phyloP scores from a whole-genome alignment of 2,888 invertebrate genomes.

The Meghimatium bilineatum region DNA sequence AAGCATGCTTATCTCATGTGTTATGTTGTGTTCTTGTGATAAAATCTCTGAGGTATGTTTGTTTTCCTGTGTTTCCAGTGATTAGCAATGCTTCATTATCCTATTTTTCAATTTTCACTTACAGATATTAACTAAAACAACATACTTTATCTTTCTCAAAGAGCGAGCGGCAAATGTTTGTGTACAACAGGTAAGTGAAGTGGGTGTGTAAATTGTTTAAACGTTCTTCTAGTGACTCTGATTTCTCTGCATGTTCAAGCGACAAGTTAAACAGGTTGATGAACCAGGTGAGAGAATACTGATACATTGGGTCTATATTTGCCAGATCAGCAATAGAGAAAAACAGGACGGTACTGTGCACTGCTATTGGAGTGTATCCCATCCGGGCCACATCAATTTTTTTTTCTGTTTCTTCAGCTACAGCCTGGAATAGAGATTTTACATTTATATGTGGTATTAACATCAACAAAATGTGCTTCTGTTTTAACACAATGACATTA shows the following conservation, averaged over 20 bases:
- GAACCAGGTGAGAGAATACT: constrained; percentile 79
- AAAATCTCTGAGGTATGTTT: no score
- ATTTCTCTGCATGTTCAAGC: constrained; percentile 78
- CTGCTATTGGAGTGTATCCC: constrained; percentile 78
- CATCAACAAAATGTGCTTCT: no score
- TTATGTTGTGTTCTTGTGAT: no score
- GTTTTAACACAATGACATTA: no score
- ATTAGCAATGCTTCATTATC: no score
- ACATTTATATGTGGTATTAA: neutral
- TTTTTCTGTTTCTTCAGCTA: constrained; percentile 78
- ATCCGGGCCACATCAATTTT: constrained; percentile 78
- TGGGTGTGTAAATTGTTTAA: constrained; percentile 75
- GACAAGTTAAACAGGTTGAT: constrained; percentile 78
- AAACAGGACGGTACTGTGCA: constrained; percentile 78
- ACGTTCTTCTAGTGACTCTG: constrained; percentile 74
- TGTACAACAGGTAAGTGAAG: constrained; percentile 78
- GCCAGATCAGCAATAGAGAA: constrained; percentile 79
- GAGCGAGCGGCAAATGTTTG: constrained; percentile 78
- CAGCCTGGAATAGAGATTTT: constrained; percentile 60
- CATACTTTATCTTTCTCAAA: constrained; percentile 79
- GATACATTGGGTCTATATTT: constrained; percentile 79
- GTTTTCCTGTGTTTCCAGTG: no score
- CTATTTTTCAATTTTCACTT: no score
- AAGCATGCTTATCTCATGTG: no score
- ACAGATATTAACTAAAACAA: neutral